Evolutionary conservation across 2,797 vertebrate species (phyloP).

Genomic region (Naso thynnoides): DNA sequence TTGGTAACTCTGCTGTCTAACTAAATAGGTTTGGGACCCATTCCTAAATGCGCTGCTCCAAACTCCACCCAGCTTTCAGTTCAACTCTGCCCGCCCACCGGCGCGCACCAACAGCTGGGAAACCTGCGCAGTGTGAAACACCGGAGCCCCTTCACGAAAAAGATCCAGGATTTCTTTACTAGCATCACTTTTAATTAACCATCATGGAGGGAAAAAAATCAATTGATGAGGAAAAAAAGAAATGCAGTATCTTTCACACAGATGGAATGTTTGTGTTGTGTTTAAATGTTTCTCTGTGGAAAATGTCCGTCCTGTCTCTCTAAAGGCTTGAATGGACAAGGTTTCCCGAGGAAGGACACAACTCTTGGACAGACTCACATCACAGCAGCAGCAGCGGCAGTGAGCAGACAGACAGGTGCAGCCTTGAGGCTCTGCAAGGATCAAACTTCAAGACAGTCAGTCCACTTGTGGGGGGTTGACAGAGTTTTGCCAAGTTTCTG

Average conservation of each 20-base stretch:
- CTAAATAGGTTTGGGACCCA: conserved; percentile 78
- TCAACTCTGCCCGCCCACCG: conserved; percentile 73
- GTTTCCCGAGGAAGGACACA: neutral
- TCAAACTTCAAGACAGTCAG: neutral
- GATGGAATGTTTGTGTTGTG: no score
- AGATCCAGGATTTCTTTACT: conserved; percentile 1
- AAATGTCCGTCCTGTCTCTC: neutral
- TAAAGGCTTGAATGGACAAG: neutral
- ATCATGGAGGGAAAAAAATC: neutral
- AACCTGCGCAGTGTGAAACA: conserved; percentile 43
- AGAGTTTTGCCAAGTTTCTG: conserved; percentile 16
- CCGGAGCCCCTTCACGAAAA: conserved; percentile 34
- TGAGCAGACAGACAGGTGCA: conserved; percentile 45
- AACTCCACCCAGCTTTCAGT: conserved; percentile 80
- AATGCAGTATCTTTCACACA: no score
- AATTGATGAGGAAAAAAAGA: neutral
- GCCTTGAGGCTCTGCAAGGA: conserved; percentile 3
- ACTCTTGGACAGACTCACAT: conserved; percentile 18
- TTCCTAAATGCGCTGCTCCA: conserved; percentile 81
- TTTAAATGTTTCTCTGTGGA: accelerated
- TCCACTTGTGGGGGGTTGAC: conserved; percentile 17
- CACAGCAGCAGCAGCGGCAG: conserved; percentile 25
- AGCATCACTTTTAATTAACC: conserved; percentile 34
- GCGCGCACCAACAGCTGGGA: conserved; percentile 71
- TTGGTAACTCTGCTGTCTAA: conserved; percentile 82